Base-by-base conservation (phyloP, 2,113 vertebrate species). In the Fulica atra region DNA sequence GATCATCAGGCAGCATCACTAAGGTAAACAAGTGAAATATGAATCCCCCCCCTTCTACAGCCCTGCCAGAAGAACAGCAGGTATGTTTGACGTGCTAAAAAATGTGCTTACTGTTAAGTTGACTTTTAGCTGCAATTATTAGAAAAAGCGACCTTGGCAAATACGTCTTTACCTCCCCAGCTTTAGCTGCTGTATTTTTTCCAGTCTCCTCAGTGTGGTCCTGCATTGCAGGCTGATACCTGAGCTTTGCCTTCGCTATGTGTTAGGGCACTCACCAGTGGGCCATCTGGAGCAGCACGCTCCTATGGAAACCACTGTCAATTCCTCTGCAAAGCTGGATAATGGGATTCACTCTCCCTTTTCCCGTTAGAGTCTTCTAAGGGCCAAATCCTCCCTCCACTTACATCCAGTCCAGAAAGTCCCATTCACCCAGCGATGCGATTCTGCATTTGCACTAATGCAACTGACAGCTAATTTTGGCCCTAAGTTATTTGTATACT, bases 361-460 rank as follows among this genome's bases (percentile, higher is more conserved):
- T 92, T 92, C 82, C 82, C 11, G 3, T 88, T 86, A 94, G 42
- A 74, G 26, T 44, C 63, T 93, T 86, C 60, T 66, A 56, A 83
- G 65, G 83, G 73, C 65, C 83, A 94, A 86, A 93, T 81, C 61
- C 57, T 50, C 54, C 44, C n/a, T 86, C 88, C 40, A 61, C 33
- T 94, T 89, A 86, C 44, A 48, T 48, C 48, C 48, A 88, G 33
- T 13, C 29, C 86, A 93, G 88, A 78, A 61, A 95, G 44, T 31
- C 64, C 63, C 65, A 86, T 26, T 53, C 57, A 83, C n/a, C 16
- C 80, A 53, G 36, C 4, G 76, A 65, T 33, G 66, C 33, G 77
- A 16, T 19, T 19, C 65, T 71, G 79, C 93, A 71, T 88, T 94
- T 94, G 17, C 54, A 82, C 80, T 96, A 93, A 96, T 96, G 93